phyloP scores from a whole-genome alignment of 1,140 invertebrate genomes.

The Palaemon carinicauda region DNA sequence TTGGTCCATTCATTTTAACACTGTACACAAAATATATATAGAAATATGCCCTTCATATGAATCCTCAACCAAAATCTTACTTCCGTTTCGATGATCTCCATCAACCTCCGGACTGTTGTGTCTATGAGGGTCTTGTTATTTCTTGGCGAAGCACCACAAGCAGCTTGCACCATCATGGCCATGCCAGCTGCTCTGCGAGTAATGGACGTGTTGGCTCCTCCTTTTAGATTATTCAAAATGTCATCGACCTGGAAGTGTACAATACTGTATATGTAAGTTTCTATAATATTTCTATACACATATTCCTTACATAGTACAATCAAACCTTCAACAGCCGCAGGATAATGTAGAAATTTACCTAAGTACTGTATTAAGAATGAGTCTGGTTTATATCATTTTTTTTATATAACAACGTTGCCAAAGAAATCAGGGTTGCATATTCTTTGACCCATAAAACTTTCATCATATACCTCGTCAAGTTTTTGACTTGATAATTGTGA shows the following conservation, averaged over 20 bases:
- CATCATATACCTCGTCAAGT: too few relatives aligned
- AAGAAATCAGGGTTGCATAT: too few relatives aligned
- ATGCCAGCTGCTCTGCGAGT: constrained; percentile 64
- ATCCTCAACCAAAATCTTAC: background rate
- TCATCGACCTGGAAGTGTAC: constrained; percentile 7
- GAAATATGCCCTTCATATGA: too few relatives aligned
- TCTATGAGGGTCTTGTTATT: background rate
- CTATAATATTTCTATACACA: too few relatives aligned
- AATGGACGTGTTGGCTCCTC: constrained; percentile 62
- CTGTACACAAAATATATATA: background rate
- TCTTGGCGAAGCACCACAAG: constrained; percentile 48
- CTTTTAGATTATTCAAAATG: background rate
- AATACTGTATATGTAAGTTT: background rate
- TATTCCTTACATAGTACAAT: too few relatives aligned
- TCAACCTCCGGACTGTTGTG: background rate
- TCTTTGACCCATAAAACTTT: too few relatives aligned
- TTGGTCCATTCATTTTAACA: background rate
- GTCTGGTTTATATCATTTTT: too few relatives aligned
- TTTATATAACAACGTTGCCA: too few relatives aligned
- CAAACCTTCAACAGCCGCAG: too few relatives aligned
- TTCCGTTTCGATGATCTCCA: constrained; percentile 1
- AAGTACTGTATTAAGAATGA: too few relatives aligned
- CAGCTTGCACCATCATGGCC: constrained; percentile 55
- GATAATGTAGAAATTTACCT: too few relatives aligned
- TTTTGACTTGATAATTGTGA: too few relatives aligned